Base-by-base conservation (phyloP, 2,113 vertebrate genomes). In the Oreochromis aureus region DNA sequence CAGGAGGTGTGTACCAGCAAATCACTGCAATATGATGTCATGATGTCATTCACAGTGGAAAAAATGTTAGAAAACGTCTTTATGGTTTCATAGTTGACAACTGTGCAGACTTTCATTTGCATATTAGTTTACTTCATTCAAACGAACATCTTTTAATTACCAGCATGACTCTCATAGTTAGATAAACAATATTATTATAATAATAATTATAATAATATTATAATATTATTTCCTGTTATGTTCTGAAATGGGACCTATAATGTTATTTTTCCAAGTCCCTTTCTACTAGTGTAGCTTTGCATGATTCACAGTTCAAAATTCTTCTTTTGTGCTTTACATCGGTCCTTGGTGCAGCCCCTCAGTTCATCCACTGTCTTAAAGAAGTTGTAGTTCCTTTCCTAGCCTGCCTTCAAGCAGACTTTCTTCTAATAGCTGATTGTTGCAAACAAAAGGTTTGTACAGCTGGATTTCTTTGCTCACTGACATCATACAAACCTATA, bases 81-180 rank as follows among this genome's bases (percentile, higher is more conserved):
- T 54, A 0, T 18, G 9, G n/a, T 27, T 3, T 15, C 46, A 51
- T 15, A 76, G 41, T 11, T 48, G 44, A 48, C 24, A 76, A 76
- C 44, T 3, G 15, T 0, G 2, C 6, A 19, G 4, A 27, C 44
- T 48, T 30, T 18, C 3, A 46, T 46, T 30, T 73, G 69, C 41
- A 73, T 5, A 24, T 44, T 71, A 71, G n/a, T 27, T 71, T 71
- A 71, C 0, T 44, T 71, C n/a, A 71, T 16, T 71, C 66, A 69
- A 7, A 69, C 1, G 19, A 13, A 22, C 11, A 8, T 39, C 0
- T 69, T 69, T 41, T 41, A 39, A 0, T 69, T 69, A 41, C n/a
- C 34, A 71, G n/a, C 39, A 71, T 1, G 2, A 71, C 13, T 44
- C 66, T 71, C 41, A 24, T 71, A 8, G 15, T 15, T 44, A 0